Base-by-base conservation (phyloP, 2,113 vertebrate species). In the Trichomycterus rosablanca region DNA sequence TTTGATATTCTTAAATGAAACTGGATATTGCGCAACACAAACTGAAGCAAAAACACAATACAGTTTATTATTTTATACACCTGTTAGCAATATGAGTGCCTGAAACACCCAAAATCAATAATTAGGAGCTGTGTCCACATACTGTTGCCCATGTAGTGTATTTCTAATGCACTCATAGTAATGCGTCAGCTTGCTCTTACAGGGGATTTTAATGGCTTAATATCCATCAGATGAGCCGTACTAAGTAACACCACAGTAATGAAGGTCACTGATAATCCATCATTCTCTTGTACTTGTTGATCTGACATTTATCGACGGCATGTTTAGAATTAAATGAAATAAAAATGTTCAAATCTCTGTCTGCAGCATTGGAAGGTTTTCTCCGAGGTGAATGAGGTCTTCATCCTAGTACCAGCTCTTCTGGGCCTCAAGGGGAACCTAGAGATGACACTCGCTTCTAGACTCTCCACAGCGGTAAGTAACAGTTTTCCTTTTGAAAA, bases 381-480 rank as follows among this genome's bases (percentile, higher is more conserved):
- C 74, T 92, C 87, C 1, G 86, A 93, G 15, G 92, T 99, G 76
- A 94, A 92, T 0, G 94, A 97, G 80, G 92, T 99, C n/a, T 99
- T 99, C 63, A 99, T 99, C 81, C 76, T 99, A 20, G 96, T 99
- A 2, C 96, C 96, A 30, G 95, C 95, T 0, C 78, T 99, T 16
- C 87, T 99, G 76, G 96, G 96, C 1, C 89, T 99, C 42, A 99
- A 99, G 80, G 96, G 96, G 35, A 98, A 99, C 87, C 85, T 99
- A 61, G 96, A 98, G 81, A 99, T 99, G 96, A 99, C 96, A 0
- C 81, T 99, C 78, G 96, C 96, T 0, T 97, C 96, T 1, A 88
- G 95, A 66, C 90, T 99, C 7, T 99, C 96, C 11, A 99, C 96
- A 12, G 94, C 96, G 74, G 96, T 99, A 84, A 97, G 96, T 84